Base-by-base conservation (phyloP, 1,140 invertebrate species). In the Drosophila nigromelanica region DNA sequence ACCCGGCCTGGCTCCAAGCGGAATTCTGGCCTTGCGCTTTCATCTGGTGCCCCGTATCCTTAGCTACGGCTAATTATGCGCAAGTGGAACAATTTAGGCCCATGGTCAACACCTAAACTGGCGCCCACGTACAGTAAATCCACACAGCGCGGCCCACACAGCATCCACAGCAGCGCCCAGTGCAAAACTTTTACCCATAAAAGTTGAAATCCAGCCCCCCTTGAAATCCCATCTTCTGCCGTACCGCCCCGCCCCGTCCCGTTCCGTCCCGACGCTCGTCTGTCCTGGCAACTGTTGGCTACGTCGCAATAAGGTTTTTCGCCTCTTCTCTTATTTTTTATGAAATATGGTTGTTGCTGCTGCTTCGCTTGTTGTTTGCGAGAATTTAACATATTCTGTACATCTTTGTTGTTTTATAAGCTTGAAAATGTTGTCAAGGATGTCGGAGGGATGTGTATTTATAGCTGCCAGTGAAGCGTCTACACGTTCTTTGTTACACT, bases 81-180 rank as follows among this genome's bases (percentile, higher is more conserved):
- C 68, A 78, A 82, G 78, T 69, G 75, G 77, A 89, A 82, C 83
- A 73, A 73, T 87, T 87, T 87, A 54, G 82, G 47, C 52, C 71
- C 61, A 73, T 61, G 81, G 82, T 82, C 78, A 87, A 79, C 78
- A 89, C 67, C 78, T 73, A 58, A 70, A 18, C 52, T 62, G 54
- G 45, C 50, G 33, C n/a, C 27, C 50, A 56, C 33, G 24, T 27
- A 45, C 12, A 27, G 15, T 18, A 24, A 33, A 45, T 55, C 48
- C 47, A 37, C n/a, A n/a, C n/a, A n/a, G n/a, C n/a, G n/a, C n/a
- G n/a, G 15, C 12, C 6, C 62, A 60, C 54, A 47, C 70, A 73
- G 71, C 56, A 62, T 69, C 58, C 56, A 62, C 64, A 50, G n/a
- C 42, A 12, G 45, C 39, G 63, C 50, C 21, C 35, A 21, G 14